Evolutionary conservation across 2,888 invertebrate species (phyloP), one percentile per base, ranked within the genome.

Genomic region (Plagiodera versicolora): DNA sequence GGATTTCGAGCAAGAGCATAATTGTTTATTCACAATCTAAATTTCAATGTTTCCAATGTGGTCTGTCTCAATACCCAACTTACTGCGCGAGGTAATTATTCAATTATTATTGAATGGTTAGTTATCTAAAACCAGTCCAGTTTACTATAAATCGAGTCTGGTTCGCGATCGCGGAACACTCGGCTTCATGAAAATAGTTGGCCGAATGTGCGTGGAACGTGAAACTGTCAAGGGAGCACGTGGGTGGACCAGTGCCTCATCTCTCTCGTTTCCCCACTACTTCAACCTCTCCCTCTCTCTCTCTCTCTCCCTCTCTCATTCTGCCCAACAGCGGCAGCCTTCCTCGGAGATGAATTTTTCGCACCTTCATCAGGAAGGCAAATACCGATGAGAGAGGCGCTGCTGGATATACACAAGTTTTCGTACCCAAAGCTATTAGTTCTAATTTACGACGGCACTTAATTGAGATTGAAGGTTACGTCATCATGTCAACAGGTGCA

Each of bases 191-290:
- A 71, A 73, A 74, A 77, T 77, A 72, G 74, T 76, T 75, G 68
- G 63, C 73, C 65, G 74, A 70, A 75, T 71, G 74, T 72, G 77
- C 39, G 39, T 39, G 39, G 39, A 39, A 77, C 75, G 77, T 77
- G 77, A 76, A 77, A 73, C 75, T 77, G 75, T 76, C 77, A 75
- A 75, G 75, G 73, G 74, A 70, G 75, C 78, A 79, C 79, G 79
- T 79, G 79, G 79, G 79, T 79, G 78, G 78, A 79, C 77, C 75
- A 75, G 77, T 76, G 74, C 76, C 75, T 74, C 74, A 72, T 71
- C 70, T 68, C 69, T 64, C 65, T 67, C 64, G 57, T 49, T 58
- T 62, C 68, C 64, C 64, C 64, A n/a, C n/a, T n/a, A n/a, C n/a
- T n/a, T n/a, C n/a, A n/a, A n/a, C n/a, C n/a, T n/a, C n/a, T 67